A percentile compares a stretch with the other conserved stretches of the same genome.
These are phyloP conservation scores for Oryzias javanicus DNA, from an alignment of 2,113 vertebrate species.

Conservation along the genomic window DNA sequence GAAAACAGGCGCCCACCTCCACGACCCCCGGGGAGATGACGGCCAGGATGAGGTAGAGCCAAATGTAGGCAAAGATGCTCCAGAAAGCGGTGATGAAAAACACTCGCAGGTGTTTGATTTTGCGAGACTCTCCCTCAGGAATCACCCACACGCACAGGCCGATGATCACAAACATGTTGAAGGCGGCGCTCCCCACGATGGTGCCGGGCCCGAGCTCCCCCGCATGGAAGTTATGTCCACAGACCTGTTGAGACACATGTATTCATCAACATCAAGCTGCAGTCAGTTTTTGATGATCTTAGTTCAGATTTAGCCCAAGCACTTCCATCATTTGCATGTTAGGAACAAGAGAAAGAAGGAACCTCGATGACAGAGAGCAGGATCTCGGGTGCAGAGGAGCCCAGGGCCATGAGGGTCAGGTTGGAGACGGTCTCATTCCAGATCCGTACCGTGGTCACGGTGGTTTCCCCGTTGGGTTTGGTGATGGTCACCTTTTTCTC, in stretches of 20 bases:
- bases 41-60: constrained; percentile 93
- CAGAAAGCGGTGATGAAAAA: constrained; percentile 94
- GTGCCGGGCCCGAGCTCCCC: constrained; percentile 89
- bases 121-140: constrained; percentile 85
- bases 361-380: constrained; percentile 94
- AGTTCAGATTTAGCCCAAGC: too few species aligned
- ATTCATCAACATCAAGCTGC: not conserved
- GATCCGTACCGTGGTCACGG: constrained; percentile 85
- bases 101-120: constrained; percentile 90
- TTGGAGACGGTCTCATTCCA: constrained; percentile 98
- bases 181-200: constrained; percentile 93
- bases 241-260: constrained; percentile 72
- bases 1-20: constrained; percentile 66
- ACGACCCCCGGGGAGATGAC: constrained; percentile 92
- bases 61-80: constrained; percentile 97
- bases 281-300: too few species aligned
- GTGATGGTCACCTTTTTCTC: constrained; percentile 94
- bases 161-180: constrained; percentile 97
- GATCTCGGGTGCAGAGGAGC: constrained; percentile 93
- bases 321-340: not conserved
- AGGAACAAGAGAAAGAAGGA: not conserved
- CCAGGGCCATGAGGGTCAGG: constrained; percentile 92
- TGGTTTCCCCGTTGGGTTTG: constrained; percentile 88
- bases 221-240: constrained; percentile 89
- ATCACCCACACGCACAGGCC: constrained; percentile 89